These are phyloP conservation scores for Muntiacus reevesi DNA, from an alignment of 2,113 vertebrate genomes.

Conservation along the genomic window DNA sequence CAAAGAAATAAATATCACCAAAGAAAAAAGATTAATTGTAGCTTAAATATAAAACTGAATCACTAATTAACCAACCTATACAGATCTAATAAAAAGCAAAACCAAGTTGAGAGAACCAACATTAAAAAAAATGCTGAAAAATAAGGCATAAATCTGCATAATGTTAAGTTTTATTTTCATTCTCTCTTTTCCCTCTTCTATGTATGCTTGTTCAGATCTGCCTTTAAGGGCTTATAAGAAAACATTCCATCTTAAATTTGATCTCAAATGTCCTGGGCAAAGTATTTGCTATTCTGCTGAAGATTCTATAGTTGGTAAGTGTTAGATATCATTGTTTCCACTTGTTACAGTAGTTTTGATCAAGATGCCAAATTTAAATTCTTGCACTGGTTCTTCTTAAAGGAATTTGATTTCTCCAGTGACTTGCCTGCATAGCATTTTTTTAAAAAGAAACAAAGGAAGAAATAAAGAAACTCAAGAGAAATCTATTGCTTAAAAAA, in stretches of 20 bases:
- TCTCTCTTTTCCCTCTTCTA: constrained; percentile 54
- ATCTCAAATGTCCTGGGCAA: background rate
- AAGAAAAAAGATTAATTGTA: constrained; percentile 84
- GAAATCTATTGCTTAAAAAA: constrained; percentile 56
- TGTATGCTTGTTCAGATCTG: constrained; percentile 52
- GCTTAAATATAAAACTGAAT: constrained; percentile 82
- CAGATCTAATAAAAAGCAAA: constrained; percentile 82
- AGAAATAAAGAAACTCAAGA: background rate
- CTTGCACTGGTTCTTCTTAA: constrained; percentile 38
- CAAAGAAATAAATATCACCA: constrained; percentile 91
- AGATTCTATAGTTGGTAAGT: background rate
- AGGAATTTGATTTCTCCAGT: constrained; percentile 43
- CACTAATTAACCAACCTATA: constrained; percentile 82
- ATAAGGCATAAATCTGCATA: constrained; percentile 84
- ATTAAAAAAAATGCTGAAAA: constrained; percentile 79
- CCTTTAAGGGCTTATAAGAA: constrained; percentile 38
- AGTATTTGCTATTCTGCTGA: background rate
- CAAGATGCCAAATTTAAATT: constrained; percentile 42
- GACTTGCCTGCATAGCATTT: constrained; percentile 48
- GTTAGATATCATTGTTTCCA: background rate
- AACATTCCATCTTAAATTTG: constrained; percentile 25
- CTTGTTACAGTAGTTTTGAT: background rate
- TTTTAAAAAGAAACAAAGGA: background rate
- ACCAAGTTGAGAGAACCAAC: constrained; percentile 81
- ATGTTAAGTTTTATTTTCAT: constrained; percentile 74